phyloP scores from a whole-genome alignment of 53 echinoderm and acorn worm genomes.

The Zoroaster sp. region DNA sequence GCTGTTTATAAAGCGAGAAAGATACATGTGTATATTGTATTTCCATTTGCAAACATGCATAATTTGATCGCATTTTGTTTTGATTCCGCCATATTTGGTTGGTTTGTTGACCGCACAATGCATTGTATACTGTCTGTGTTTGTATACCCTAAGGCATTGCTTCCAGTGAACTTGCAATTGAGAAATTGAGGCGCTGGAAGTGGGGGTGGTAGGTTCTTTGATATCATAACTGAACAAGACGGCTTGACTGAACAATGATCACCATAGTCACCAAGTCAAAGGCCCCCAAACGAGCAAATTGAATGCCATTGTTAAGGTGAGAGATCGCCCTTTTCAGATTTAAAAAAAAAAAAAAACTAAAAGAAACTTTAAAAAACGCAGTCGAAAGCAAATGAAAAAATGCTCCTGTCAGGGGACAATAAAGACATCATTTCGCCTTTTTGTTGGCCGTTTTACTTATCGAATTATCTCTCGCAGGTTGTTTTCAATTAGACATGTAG shows the following conservation, averaged over 20 bases:
- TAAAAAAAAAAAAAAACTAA: background rate
- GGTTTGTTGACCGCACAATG: background rate
- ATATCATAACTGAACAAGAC: background rate
- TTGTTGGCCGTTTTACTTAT: conserved; percentile 37
- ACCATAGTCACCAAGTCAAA: conserved; percentile 17
- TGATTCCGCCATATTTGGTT: background rate
- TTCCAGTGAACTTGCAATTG: background rate
- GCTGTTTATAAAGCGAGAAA: background rate
- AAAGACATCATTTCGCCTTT: conserved; percentile 16
- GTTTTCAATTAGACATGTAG: conserved; percentile 40
- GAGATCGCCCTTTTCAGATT: conserved; percentile 15
- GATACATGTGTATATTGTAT: conserved; percentile 2
- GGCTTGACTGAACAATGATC: background rate
- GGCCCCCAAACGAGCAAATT: conserved; percentile 31
- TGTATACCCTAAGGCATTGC: background rate
- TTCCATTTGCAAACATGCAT: conserved; percentile 7
- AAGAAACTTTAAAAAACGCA: background rate
- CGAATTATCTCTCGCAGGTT: conserved; percentile 34
- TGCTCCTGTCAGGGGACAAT: background rate
- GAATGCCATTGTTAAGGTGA: conserved; percentile 40
- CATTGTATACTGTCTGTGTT: conserved; percentile 6
- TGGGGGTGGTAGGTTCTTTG: background rate
- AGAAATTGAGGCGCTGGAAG: background rate
- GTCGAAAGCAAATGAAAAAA: background rate
- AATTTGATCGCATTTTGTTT: conserved; percentile 26